phyloP scores from a whole-genome alignment of 2,888 invertebrate species.

The Laspeyria flexula region DNA sequence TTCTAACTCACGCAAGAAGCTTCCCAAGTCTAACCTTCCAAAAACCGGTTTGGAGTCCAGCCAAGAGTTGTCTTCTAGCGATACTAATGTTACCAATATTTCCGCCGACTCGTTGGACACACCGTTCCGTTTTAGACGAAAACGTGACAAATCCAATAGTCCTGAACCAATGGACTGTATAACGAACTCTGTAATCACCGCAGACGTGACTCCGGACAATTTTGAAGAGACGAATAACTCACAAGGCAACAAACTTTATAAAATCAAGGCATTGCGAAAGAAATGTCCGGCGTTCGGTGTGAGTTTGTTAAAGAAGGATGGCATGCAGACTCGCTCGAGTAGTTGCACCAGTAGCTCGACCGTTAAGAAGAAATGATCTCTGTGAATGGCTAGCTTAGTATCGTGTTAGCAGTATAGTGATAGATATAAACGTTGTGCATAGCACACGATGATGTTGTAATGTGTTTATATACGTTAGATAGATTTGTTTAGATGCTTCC shows the following conservation, averaged over 20 bases:
- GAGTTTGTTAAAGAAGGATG: slow-evolving; percentile 76
- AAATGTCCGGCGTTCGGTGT: slow-evolving; percentile 78
- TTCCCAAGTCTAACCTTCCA: slow-evolving; percentile 66
- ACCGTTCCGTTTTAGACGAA: slow-evolving; percentile 77
- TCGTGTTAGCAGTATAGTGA: slow-evolving; percentile 43
- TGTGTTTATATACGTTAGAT: slow-evolving; percentile 36
- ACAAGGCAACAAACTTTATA: slow-evolving; percentile 81
- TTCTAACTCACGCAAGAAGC: slow-evolving; percentile 75
- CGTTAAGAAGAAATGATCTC: slow-evolving; percentile 84
- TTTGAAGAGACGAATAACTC: slow-evolving; percentile 79
- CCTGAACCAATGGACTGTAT: slow-evolving; percentile 82
- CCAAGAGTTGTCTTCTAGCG: slow-evolving; percentile 80
- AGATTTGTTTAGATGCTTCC: slow-evolving; percentile 53
- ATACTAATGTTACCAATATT: slow-evolving; percentile 81
- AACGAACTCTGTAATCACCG: slow-evolving; percentile 72
- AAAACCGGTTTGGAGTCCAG: slow-evolving; percentile 67
- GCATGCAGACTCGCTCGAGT: slow-evolving; percentile 79
- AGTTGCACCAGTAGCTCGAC: slow-evolving; percentile 73
- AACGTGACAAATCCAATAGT: slow-evolving; percentile 77
- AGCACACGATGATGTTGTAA: slow-evolving; percentile 47
- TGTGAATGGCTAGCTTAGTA: slow-evolving; percentile 49
- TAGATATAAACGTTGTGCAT: slow-evolving; percentile 37
- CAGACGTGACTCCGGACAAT: slow-evolving; percentile 78
- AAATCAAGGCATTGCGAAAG: slow-evolving; percentile 80
- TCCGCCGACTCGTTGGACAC: slow-evolving; percentile 79